Conservation (phyloP, 1,140 invertebrate species). For the Temnothorax nylanderi region DNA sequence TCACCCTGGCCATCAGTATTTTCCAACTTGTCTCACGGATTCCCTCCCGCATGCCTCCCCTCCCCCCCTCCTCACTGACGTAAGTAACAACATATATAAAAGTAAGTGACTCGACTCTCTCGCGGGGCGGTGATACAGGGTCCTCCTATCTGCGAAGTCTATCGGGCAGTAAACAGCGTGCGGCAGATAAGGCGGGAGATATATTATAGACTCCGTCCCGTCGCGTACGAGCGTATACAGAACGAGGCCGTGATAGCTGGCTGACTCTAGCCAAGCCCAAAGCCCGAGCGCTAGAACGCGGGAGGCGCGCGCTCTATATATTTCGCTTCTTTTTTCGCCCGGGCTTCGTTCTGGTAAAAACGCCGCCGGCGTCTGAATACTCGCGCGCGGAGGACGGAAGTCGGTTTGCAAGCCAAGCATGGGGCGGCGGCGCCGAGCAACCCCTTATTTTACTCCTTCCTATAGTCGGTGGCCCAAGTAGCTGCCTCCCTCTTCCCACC, state of each 20-base stretch:
- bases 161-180: conserved; percentile 85
- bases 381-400: conserved; percentile 84
- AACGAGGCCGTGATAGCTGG: conserved; percentile 65
- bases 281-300: conserved; percentile 42
- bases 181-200: conserved; percentile 85
- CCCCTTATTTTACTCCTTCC: conserved; percentile 83
- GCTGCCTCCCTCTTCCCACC: conserved; percentile 24
- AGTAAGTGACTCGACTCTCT: conserved; percentile 77
- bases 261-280: conserved; percentile 41
- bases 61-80: conserved; percentile 67
- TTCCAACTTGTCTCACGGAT: conserved; percentile 77
- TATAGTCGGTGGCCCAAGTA: conserved; percentile 69
- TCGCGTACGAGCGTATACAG: conserved; percentile 67
- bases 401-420: conserved; percentile 86
- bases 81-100: conserved; percentile 83
- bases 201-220: conserved; percentile 82
- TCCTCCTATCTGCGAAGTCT: conserved; percentile 84
- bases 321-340: conserved; percentile 58
- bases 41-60: conserved; percentile 62
- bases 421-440: conserved; percentile 82
- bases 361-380: conserved; percentile 83
- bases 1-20: conserved; percentile 72
- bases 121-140: conserved; percentile 80
- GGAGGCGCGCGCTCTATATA: conserved; percentile 69
- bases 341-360: conserved; percentile 73